Conservation (phyloP, 2,888 invertebrate genomes). For the Cryptus viduatorius region DNA sequence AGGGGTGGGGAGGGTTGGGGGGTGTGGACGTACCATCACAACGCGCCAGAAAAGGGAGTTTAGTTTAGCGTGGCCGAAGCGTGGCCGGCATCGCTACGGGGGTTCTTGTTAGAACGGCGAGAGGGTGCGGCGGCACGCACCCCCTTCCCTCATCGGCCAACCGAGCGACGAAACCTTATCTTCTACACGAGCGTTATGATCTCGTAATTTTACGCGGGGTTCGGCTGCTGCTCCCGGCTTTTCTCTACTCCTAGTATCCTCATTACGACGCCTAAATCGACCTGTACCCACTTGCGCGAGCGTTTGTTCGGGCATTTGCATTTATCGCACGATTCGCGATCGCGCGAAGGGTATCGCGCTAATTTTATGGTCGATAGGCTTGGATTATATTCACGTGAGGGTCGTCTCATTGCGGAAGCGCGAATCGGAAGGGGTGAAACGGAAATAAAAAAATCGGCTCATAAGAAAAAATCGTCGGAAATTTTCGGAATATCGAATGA, state of each 20-base stretch:
- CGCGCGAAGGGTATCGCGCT: slow-evolving; percentile 8
- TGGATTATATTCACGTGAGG: slow-evolving; percentile 30
- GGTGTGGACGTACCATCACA: slow-evolving; percentile 44
- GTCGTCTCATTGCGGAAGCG: not conserved
- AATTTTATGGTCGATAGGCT: slow-evolving; percentile 49
- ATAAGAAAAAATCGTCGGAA: not conserved
- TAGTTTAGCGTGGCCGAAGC: slow-evolving; percentile 77
- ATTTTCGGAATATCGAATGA: not conserved
- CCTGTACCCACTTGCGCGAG: slow-evolving; percentile 16
- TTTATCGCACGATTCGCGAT: slow-evolving; percentile 70
- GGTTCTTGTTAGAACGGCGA: slow-evolving; percentile 75
- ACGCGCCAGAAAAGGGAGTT: slow-evolving; percentile 69
- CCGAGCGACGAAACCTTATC: slow-evolving; percentile 56
- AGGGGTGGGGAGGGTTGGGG: not conserved
- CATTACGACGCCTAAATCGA: slow-evolving; percentile 68
- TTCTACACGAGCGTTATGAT: slow-evolving; percentile 44
- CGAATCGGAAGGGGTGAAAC: not conserved
- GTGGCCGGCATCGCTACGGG: slow-evolving; percentile 76
- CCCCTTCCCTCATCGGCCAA: slow-evolving; percentile 57
- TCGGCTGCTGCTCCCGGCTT: slow-evolving; percentile 50
- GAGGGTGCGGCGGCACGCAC: slow-evolving; percentile 74
- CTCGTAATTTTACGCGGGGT: slow-evolving; percentile 58
- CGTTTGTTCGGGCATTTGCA: slow-evolving; percentile 71
- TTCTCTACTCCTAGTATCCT: slow-evolving; percentile 60
- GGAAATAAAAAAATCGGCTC: slow-evolving; percentile 18